Conservation (phyloP, 1,140 invertebrate genomes). For the Aporrectodea caliginosa region DNA sequence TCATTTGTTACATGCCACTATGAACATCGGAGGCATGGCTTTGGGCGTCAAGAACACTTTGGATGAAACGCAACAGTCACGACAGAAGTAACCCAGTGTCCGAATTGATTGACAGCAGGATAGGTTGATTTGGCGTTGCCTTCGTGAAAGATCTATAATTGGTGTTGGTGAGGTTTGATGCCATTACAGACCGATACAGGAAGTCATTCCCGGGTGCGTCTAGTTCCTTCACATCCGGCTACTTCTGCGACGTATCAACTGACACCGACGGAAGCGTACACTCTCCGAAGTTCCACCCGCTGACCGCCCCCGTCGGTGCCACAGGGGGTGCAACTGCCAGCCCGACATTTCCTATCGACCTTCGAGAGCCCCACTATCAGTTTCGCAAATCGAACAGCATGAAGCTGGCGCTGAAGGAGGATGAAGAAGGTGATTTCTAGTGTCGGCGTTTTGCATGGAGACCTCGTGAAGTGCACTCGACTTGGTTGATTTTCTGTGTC, state of each 20-base stretch:
- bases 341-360: constrained; percentile 34
- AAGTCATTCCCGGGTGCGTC: constrained; percentile 27
- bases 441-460: neutral
- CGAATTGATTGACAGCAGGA: no score
- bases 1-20: no score
- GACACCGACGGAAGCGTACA: constrained; percentile 20
- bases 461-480: no score
- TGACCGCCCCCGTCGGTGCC: constrained; percentile 10
- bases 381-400: constrained; percentile 54
- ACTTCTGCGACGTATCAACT: constrained; percentile 20
- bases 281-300: constrained; percentile 34
- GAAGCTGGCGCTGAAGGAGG: constrained; percentile 46
- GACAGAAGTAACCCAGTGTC: no score
- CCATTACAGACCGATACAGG: constrained; percentile 20
- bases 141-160: no score
- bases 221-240: neutral
- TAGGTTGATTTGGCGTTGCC: no score
- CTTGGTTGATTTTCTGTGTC: no score
- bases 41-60: no score
- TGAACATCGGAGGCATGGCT: no score
- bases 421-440: constrained; percentile 43
- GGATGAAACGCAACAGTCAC: no score
- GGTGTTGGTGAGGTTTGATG: neutral
- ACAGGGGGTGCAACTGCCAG: neutral
- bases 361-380: constrained; percentile 41